Evolutionary conservation across 2,888 invertebrate genomes (phyloP).

Genomic region (Tridacna crocea): DNA sequence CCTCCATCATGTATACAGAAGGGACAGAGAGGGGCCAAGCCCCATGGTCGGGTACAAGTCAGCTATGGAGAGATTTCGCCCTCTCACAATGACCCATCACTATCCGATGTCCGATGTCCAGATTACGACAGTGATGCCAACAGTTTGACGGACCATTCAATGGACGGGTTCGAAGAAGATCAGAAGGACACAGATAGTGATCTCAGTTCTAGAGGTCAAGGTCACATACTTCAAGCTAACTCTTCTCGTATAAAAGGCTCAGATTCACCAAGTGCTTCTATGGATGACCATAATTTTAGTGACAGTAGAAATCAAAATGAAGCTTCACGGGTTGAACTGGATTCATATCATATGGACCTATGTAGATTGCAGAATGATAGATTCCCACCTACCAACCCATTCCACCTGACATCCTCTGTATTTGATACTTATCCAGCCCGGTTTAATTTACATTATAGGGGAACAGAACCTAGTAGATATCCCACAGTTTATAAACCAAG

Average conservation of each 20-base stretch:
- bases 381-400: not conserved
- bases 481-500: slow-evolving; percentile 11
- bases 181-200: not conserved
- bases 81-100: not conserved
- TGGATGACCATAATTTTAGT: not conserved
- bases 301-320: not conserved
- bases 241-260: not conserved
- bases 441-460: slow-evolving; percentile 18
- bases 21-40: slow-evolving; percentile 86
- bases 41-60: slow-evolving; percentile 63
- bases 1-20: slow-evolving; percentile 97
- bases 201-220: not conserved
- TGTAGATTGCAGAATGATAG: not conserved
- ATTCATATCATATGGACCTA: slow-evolving; percentile 1
- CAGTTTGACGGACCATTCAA: slow-evolving; percentile 20
- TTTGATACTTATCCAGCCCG: not conserved
- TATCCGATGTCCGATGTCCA: not conserved
- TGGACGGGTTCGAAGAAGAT: slow-evolving; percentile 15
- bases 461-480: not conserved
- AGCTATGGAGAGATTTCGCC: not conserved
- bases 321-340: not conserved
- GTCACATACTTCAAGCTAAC: not conserved
- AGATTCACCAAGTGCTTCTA: not conserved
- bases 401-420: slow-evolving; percentile 19
- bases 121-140: not conserved